These are phyloP conservation scores for Vidua chalybeata DNA, from an alignment of 2,113 vertebrate genomes.

Conservation along the genomic window DNA sequence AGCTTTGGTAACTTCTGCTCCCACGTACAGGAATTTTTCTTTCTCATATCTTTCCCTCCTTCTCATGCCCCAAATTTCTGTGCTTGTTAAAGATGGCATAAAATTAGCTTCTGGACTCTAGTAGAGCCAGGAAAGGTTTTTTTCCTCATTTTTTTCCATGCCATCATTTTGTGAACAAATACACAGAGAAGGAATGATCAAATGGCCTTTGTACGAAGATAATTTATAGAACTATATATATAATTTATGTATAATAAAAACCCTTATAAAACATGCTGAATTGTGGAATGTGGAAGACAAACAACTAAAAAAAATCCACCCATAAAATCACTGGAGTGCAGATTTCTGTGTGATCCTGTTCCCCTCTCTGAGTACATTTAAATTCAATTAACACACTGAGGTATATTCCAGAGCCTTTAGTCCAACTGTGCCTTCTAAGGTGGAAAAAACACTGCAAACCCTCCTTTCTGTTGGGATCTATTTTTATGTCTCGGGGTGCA, in stretches of 20 bases:
- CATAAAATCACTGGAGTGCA: neutral
- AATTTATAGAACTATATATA: neutral
- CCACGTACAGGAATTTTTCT: neutral
- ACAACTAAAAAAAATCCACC: neutral
- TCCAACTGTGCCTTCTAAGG: neutral
- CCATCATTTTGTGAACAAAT: neutral
- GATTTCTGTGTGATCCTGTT: neutral
- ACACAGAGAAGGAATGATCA: neutral
- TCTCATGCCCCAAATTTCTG: neutral
- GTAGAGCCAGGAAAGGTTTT: neutral
- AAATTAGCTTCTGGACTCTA: neutral
- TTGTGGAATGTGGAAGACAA: neutral
- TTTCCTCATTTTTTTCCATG: neutral
- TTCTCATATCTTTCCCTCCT: neutral
- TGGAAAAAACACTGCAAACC: neutral
- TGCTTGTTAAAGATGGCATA: neutral
- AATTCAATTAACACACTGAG: neutral
- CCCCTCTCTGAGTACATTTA: neutral
- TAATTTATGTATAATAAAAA: neutral
- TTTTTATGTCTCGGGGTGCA: neutral
- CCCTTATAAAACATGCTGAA: neutral
- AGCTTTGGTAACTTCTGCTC: neutral
- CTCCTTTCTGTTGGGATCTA: neutral
- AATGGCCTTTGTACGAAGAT: neutral
- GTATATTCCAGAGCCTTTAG: neutral